Evolutionary conservation across 37 sponge, comb jelly and placozoan species (phyloP).

Genomic region (Mnemiopsis leidyi): DNA sequence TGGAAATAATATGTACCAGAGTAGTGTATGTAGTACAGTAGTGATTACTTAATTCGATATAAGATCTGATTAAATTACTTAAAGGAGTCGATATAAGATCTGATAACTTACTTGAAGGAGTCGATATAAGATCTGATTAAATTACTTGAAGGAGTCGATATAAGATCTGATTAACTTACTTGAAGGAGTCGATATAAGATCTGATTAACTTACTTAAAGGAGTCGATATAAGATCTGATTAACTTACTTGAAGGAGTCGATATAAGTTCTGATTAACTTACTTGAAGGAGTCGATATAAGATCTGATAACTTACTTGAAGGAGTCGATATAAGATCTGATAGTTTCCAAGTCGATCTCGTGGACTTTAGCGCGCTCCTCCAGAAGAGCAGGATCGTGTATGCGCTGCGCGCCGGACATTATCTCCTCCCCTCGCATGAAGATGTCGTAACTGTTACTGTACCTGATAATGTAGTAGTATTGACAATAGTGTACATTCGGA

Average conservation of each 20-base stretch:
- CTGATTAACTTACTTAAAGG: constrained; percentile 98
- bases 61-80: constrained; percentile 90
- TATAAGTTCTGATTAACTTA: constrained; percentile 96
- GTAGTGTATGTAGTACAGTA: no score
- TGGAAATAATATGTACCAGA: no score
- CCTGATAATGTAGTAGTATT: constrained; percentile 70
- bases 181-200: constrained; percentile 97
- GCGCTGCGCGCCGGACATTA: constrained; percentile 97
- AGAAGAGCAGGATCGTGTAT: constrained; percentile 94
- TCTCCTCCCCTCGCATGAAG: constrained; percentile 99
- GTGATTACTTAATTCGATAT: no score
- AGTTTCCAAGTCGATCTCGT: constrained; percentile 81
- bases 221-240: neutral
- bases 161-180: neutral
- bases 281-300: constrained; percentile 77
- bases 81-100: constrained; percentile 72
- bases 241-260: constrained; percentile 84
- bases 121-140: constrained; percentile 99
- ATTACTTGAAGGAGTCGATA: constrained; percentile 85
- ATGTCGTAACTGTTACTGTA: constrained; percentile 95
- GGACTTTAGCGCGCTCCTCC: constrained; percentile 83
- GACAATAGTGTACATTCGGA: no score
- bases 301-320: constrained; percentile 68
- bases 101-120: constrained; percentile 74
- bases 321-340: constrained; percentile 98